These are phyloP conservation scores for Teleogryllus oceanicus DNA, from an alignment of 2,888 invertebrate genomes.

Conservation along the genomic window DNA sequence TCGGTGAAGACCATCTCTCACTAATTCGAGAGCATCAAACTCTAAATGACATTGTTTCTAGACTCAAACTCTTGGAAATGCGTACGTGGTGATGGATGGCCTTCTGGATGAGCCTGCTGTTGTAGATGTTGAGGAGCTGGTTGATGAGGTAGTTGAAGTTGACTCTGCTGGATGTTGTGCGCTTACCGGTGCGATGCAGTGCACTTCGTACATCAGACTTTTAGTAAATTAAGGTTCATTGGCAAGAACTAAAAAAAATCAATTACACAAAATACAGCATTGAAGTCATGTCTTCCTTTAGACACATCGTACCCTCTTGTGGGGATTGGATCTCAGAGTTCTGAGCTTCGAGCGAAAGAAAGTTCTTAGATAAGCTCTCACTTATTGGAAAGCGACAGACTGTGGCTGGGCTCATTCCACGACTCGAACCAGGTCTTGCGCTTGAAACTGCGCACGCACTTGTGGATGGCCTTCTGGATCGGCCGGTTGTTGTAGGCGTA, in stretches of 20 bases:
- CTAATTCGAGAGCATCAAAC: no score
- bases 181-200: no score
- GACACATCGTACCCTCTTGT: no score
- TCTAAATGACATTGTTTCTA: accelerated
- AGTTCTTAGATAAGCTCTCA: background rate
- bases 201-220: no score
- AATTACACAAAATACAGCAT: no score
- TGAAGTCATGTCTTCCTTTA: no score
- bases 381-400: background rate
- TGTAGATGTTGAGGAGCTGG: background rate
- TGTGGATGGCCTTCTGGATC: slow-evolving; percentile 12
- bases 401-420: background rate
- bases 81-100: background rate
- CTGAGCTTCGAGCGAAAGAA: no score
- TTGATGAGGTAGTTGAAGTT: background rate
- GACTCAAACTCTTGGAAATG: background rate
- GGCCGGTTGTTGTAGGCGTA: slow-evolving; percentile 29
- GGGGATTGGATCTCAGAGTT: no score
- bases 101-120: background rate
- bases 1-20: no score
- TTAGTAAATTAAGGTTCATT: no score
- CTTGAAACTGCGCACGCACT: slow-evolving; percentile 22
- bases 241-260: no score
- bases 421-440: slow-evolving; percentile 1
- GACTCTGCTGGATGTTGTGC: background rate